These are phyloP conservation scores for Polymixis flavicincta DNA, from an alignment of 2,888 invertebrate species.

Conservation along the genomic window DNA sequence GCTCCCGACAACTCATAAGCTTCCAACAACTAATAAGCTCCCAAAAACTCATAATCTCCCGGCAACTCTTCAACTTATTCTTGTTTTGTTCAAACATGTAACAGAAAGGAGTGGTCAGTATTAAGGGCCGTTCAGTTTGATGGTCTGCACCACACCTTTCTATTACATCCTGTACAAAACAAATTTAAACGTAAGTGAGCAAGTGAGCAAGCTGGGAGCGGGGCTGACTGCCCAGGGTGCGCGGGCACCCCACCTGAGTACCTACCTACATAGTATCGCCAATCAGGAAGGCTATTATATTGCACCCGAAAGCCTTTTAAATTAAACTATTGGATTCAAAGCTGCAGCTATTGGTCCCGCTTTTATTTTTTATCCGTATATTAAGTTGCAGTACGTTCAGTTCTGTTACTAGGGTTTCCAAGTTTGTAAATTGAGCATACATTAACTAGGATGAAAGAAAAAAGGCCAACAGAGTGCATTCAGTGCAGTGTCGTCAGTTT, in stretches of 20 bases:
- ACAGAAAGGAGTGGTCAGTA: background rate
- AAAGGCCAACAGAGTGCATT: constrained; percentile 34
- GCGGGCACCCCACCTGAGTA: background rate
- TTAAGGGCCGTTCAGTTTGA: background rate
- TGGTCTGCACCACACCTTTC: background rate
- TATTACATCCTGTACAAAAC: background rate
- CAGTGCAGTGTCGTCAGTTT: constrained; percentile 46
- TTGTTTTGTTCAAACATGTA: background rate
- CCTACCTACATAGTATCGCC: background rate
- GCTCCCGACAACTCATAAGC: background rate
- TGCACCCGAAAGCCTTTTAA: constrained; percentile 1
- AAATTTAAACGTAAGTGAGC: background rate
- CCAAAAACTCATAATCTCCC: background rate
- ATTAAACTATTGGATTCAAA: constrained; percentile 32
- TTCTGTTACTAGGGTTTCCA: background rate
- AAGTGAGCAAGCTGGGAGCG: background rate
- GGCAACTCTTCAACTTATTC: no score
- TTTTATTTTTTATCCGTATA: background rate
- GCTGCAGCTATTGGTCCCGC: background rate
- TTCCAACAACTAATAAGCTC: background rate
- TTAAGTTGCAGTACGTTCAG: constrained; percentile 2
- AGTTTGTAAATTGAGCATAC: constrained; percentile 45
- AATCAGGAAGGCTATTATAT: constrained; percentile 11
- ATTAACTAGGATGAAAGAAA: constrained; percentile 42
- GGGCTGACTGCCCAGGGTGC: background rate